Evolutionary conservation across 2,113 vertebrate genomes (phyloP), one percentile per base, ranked within the genome.

Genomic region (Psettodes erumei): DNA sequence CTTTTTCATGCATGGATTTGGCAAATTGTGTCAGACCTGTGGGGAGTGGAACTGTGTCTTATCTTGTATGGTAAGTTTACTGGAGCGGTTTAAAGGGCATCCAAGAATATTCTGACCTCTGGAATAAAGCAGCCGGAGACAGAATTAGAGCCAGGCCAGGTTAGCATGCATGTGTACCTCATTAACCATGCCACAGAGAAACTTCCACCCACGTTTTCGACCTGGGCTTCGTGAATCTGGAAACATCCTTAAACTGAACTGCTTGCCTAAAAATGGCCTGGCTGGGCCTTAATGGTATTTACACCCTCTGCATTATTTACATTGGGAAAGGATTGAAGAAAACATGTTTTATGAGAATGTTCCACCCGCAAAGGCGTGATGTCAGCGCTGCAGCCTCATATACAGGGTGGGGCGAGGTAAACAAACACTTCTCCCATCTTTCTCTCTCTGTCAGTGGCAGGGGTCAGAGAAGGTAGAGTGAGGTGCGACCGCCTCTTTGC

Each of bases 261-360:
- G 38, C 54, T 54, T 40, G 40, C 48, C 65, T 75, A 45, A 68
- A 54, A 85, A 67, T 12, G 16, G 21, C 77, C 32, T 30, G 3
- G 8, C 37, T 0, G 0, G 32, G 25, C 8, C 51, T 78, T 71
- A 23, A 65, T 48, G 25, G 72, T 68, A 83, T 82, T 79, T 84
- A 64, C 69, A 60, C 76, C 81, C 23, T 70, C 16, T 10, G 37
- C 13, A 76, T 81, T 83, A 71, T 88, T 90, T 82, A 83, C 80
- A 80, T 82, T 84, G 62, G 79, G n/a, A 69, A 63, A 64, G 30
- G 54, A 80, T 53, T 50, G 76, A 79, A 88, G 64, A 84, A 84
- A 84, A 87, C 77, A 71, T 10, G 40, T 82, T 90, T 87, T 78
- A 83, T 73, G 72, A 86, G 84, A 77, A 75, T 38, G 50, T 86